Evolutionary conservation across 1,140 invertebrate genomes (phyloP).

Genomic region (Charaxes varanes): DNA sequence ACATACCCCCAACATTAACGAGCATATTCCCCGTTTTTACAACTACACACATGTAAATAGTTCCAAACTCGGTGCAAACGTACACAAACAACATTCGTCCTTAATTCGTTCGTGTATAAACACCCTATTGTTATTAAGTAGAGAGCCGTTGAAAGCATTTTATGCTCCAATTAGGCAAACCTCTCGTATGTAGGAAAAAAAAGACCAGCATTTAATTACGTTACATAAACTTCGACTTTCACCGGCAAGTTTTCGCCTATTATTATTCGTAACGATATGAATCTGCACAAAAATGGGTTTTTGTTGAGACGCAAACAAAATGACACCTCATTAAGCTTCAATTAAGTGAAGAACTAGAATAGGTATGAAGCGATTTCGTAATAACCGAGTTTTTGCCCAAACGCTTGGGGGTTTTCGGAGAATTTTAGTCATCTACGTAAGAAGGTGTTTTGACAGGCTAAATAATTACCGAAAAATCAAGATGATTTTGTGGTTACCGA

Average conservation of each 20-base stretch:
- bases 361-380: constrained; percentile 1
- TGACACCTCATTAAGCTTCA: constrained; percentile 7
- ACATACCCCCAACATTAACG: constrained; percentile 1
- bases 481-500: too few species aligned
- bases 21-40: not conserved
- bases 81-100: constrained; percentile 14
- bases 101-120: constrained; percentile 31
- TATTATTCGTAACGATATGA: too few species aligned
- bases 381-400: constrained; percentile 1
- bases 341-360: constrained; percentile 2
- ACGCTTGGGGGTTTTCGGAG: not conserved
- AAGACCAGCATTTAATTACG: constrained; percentile 17
- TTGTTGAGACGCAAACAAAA: not conserved
- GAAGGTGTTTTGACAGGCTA: too few species aligned
- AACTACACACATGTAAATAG: constrained; percentile 8
- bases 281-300: constrained; percentile 3
- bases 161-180: constrained; percentile 39
- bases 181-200: constrained; percentile 32
- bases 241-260: constrained; percentile 4
- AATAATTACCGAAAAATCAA: too few species aligned
- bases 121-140: constrained; percentile 36
- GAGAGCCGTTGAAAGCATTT: constrained; percentile 43
- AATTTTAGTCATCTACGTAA: not conserved
- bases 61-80: constrained; percentile 7
- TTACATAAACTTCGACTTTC: constrained; percentile 26